Evolutionary conservation across 2,888 invertebrate species (phyloP).

Genomic region (Pycnomerus fuliginosus): DNA sequence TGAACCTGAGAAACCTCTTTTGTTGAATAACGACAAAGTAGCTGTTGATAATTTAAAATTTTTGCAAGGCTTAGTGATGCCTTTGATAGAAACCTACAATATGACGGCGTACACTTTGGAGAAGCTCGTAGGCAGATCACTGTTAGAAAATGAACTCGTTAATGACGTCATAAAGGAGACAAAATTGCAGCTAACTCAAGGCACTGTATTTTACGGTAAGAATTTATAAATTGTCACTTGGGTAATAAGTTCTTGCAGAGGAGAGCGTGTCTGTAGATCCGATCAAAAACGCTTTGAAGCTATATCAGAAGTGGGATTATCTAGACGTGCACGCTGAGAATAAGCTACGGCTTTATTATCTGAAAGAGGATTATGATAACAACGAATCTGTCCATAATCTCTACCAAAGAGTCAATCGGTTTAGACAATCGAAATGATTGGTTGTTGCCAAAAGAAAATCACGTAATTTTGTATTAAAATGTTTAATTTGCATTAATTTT

Average conservation of each 20-base stretch:
- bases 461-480: background rate
- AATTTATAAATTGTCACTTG: background rate
- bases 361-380: constrained; percentile 46
- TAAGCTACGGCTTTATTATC: constrained; percentile 46
- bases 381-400: constrained; percentile 40
- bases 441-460: too few species aligned
- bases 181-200: constrained; percentile 61
- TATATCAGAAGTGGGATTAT: constrained; percentile 80
- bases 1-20: constrained; percentile 31
- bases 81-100: constrained; percentile 74
- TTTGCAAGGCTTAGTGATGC: constrained; percentile 63
- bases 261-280: constrained; percentile 88
- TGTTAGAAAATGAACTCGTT: constrained; percentile 68
- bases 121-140: constrained; percentile 57
- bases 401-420: constrained; percentile 46
- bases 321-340: constrained; percentile 59
- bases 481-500: background rate
- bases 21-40: constrained; percentile 34
- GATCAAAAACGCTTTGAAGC: constrained; percentile 78
- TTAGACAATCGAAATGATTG: constrained; percentile 27
- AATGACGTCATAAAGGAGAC: constrained; percentile 66
- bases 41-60: constrained; percentile 39
- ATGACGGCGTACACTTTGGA: constrained; percentile 63
- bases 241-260: constrained; percentile 57
- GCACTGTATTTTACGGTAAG: constrained; percentile 63